Base-by-base conservation (phyloP, 2,113 vertebrate species). In the Hippoglossus stenolepis region DNA sequence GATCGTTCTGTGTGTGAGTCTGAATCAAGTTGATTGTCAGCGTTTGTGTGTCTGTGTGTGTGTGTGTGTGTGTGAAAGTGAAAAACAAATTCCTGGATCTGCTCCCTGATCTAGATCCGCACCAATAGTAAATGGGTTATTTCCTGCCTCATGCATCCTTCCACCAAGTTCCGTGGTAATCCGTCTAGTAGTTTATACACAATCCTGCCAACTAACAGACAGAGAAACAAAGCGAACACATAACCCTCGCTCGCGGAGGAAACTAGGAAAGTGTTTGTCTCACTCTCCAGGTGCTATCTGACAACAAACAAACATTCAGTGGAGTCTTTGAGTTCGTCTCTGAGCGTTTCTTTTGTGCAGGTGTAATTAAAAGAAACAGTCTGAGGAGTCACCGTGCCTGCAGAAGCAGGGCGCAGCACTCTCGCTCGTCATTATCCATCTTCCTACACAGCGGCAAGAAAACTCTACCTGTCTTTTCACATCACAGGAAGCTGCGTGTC, bases 341-440 rank as follows among this genome's bases (percentile, higher is more conserved):
- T 20, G 26, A 49, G 21, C 65, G 35, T 84, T 58, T 80, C 54
- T 17, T 71, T 54, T 54, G 40, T 57, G n/a, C 43, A 65, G 63
- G 31, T 69, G 57, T 69, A 75, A 87, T 89, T 86, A 87, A 89
- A 85, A 71, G 79, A 56, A 81, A 66, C 64, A 6, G 14, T 4
- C 14, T 47, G 45, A 47, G 35, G 35, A 38, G 35, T 38, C 35
- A 38, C 35, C 35, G 6, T 38, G 35, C 35, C 35, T 38, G 8
- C 8, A 38, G 35, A 38, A 38, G 35, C 35, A 8, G 35, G 35
- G 35, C 35, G 35, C 7, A 38, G 35, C 35, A 9, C 40, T 2
- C 40, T 43, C 40, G 12, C 40, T 43, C 40, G 0, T 43, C 40
- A 43, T 43, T 43, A 43, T 43, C 40, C 40, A 38, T 38, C 35